A percentile compares a stretch with the other conserved stretches of the same genome.
Evolutionary conservation across 2,113 vertebrate genomes (phyloP).

Genomic region (Cephalopholis sonnerati): DNA sequence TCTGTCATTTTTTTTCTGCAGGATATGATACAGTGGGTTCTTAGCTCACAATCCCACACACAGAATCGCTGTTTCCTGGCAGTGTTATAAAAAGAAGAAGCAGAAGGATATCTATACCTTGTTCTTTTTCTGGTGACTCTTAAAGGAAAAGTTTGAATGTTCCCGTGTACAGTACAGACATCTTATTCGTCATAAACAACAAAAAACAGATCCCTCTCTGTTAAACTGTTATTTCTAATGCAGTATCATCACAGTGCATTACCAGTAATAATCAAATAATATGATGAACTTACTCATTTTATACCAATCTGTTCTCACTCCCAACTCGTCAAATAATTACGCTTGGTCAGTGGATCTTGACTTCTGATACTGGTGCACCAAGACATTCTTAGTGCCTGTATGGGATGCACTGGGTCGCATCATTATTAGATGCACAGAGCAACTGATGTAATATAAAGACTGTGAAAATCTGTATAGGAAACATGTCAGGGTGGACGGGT

Average conservation of each 20-base stretch:
- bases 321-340: too few species aligned
- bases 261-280: background rate
- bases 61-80: background rate
- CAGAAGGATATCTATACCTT: background rate
- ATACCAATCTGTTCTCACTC: background rate
- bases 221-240: background rate
- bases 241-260: background rate
- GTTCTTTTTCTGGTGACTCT: background rate
- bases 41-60: constrained; percentile 10
- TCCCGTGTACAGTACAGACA: too few species aligned
- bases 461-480: too few species aligned
- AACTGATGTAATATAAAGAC: too few species aligned
- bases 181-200: background rate
- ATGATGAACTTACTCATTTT: background rate
- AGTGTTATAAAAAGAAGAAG: background rate
- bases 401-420: too few species aligned
- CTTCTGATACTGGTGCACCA: too few species aligned
- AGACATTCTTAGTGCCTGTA: too few species aligned
- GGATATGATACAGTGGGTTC: background rate
- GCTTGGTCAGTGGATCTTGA: too few species aligned
- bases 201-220: background rate
- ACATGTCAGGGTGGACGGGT: too few species aligned
- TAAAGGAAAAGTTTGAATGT: background rate
- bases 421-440: too few species aligned
- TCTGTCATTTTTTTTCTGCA: background rate